Base-by-base conservation (phyloP, 1,140 invertebrate species). In the Hermetia illucens region DNA sequence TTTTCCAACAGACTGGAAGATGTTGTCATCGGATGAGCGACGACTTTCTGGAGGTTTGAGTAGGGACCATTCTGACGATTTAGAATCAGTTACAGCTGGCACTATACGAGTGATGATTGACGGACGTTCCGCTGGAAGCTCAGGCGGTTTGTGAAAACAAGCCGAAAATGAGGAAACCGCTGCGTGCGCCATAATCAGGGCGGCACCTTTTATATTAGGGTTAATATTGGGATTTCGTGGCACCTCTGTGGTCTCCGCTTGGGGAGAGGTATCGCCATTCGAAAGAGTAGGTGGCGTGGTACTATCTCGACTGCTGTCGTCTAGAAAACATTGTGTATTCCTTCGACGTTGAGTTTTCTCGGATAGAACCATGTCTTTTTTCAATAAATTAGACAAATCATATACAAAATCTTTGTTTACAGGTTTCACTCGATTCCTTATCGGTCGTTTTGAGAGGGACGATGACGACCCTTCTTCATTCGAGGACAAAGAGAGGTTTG, bases 361-460 rank as follows among this genome's bases (percentile, higher is more conserved):
- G 33, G 44, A 35, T 5, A n/a, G 17, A 3, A 24, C 4, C 34
- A 20, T 22, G 13, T 37, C 44, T 29, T 44, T 59, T 61, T 70
- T 61, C 42, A 71, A 41, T 42, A 69, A 46, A 61, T 68, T 64
- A n/a, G 64, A 65, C 39, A 75, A 52, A 56, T 77, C 75, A 49
- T 79, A 78, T 39, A 78, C 71, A 53, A 77, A 79, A 58, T 79
- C 75, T 44, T 74, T 70, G 48, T 73, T 70, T 39, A 74, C 66
- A 2, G 65, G 66, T 55, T 73, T 77, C 4, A 73, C 64, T 31
- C 71, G 69, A 50, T 75, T 77, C 21, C 76, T 63, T 8, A 71
- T 65, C 5, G 75, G 74, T 44, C 76, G 50, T 25, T 53, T 55
- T 15, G 52, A 45, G 2, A 21, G 3, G 4, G 13, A 19, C 5